Evolutionary conservation across 1,140 invertebrate genomes (phyloP), one percentile per base, ranked within the genome.

Genomic region (Belonocnema kinseyi): DNA sequence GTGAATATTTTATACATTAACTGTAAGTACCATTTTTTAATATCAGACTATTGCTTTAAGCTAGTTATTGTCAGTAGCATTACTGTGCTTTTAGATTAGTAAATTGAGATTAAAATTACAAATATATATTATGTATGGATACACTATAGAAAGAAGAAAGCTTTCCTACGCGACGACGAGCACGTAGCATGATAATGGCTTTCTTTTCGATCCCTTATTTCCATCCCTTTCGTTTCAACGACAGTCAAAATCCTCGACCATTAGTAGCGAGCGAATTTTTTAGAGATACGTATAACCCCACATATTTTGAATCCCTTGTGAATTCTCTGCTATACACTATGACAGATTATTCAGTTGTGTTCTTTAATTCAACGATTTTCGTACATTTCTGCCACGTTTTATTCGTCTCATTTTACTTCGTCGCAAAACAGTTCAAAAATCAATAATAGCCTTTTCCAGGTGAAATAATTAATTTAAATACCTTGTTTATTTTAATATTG

Each of bases 161-260:
- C 81, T 82, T 72, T 80, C 82, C 81, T 83, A 79, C 84, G 79
- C 79, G 72, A 76, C 66, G 81, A 85, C 85, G 86, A 87, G 86
- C 86, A 86, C 86, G 86, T 58, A 26, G 19, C 5, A 58, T 26
- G 56, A 58, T 89, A 89, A 89, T 88, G 88, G 88, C 85, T 86
- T 86, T 86, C 86, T 88, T 33, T 88, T 85, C 85, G 86, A 81
- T 88, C 83, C 84, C 84, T 88, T 88, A 88, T 88, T 46, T 46
- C 40, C 10, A 46, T 46, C 40, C 10, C 40, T 46, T 46, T 11
- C 87, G 85, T 84, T 75, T 82, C 77, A 80, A 79, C 84, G 87
- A 87, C 87, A 88, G 88, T 88, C 87, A 88, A 88, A 88, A 88
- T 88, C 87, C 87, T 80, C 79, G 79, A 71, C 77, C 80, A 80